These are phyloP conservation scores for Drosophila sulfurigaster DNA, from an alignment of 1,140 invertebrate species.

Conservation along the genomic window DNA sequence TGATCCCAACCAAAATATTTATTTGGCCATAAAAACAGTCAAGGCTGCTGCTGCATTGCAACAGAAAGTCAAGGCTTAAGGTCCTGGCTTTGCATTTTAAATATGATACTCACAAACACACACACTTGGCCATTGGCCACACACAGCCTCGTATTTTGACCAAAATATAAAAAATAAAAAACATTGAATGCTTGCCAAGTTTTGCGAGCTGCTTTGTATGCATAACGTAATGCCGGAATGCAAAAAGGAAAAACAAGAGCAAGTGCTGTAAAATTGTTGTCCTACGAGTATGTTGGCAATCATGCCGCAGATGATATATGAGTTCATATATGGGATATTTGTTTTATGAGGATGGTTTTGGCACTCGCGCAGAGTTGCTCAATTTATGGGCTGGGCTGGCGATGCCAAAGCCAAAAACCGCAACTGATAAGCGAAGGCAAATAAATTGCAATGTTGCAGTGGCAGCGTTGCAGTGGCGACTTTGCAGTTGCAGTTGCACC, in stretches of 20 bases:
- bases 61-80: constrained; percentile 4
- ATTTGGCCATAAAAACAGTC: background rate
- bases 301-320: constrained; percentile 32
- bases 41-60: constrained; percentile 1
- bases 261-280: constrained; percentile 10
- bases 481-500: constrained; percentile 37
- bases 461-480: background rate
- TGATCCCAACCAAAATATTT: background rate
- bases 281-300: background rate
- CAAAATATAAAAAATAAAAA: background rate
- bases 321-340: constrained; percentile 6
- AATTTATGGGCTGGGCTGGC: constrained; percentile 70
- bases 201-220: constrained; percentile 9
- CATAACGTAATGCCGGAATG: background rate
- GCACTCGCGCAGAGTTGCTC: constrained; percentile 42
- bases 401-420: constrained; percentile 57
- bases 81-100: background rate
- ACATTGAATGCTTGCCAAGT: constrained; percentile 5
- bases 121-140: background rate
- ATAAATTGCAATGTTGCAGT: constrained; percentile 51
- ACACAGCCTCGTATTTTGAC: background rate
- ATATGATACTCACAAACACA: background rate
- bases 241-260: background rate
- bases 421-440: constrained; percentile 66
- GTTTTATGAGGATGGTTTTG: constrained; percentile 51